phyloP scores from a whole-genome alignment of 2,888 invertebrate genomes.

The Dasypolia templi region DNA sequence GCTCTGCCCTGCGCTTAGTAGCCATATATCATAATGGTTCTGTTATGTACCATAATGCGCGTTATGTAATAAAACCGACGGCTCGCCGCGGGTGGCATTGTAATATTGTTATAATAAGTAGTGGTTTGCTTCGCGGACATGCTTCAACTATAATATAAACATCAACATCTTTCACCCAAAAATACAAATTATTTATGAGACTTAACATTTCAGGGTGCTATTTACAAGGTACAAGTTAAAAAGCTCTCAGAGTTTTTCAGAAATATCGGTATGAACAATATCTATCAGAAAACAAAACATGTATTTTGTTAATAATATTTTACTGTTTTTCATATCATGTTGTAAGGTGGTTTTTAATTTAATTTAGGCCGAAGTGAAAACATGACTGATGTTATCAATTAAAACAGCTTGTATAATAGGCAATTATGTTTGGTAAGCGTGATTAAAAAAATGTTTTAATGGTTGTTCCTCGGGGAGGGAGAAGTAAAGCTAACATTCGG shows the following conservation, averaged over 20 bases:
- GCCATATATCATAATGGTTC: constrained; percentile 54
- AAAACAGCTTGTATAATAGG: constrained; percentile 25
- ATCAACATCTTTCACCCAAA: constrained; percentile 1
- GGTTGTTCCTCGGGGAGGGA: constrained; percentile 32
- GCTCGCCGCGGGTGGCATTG: constrained; percentile 45
- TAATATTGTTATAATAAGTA: constrained; percentile 51
- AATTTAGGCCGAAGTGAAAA: constrained; percentile 24
- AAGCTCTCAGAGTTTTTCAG: neutral
- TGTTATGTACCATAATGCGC: constrained; percentile 49
- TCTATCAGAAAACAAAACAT: neutral
- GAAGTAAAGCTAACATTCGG: constrained; percentile 40
- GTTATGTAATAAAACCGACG: constrained; percentile 48
- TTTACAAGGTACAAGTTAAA: neutral
- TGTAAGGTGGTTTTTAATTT: constrained; percentile 12
- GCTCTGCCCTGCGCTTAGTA: constrained; percentile 48
- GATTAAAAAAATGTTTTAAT: constrained; percentile 51
- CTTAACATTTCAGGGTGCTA: constrained; percentile 5
- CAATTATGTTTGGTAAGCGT: constrained; percentile 21
- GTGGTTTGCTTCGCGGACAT: constrained; percentile 21
- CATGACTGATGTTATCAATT: constrained; percentile 39
- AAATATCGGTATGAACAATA: neutral
- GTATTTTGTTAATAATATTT: neutral
- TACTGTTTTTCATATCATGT: constrained; percentile 19
- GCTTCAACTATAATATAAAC: neutral
- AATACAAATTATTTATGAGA: neutral